A percentile compares a stretch with the other conserved stretches of the same genome.
Evolutionary conservation across 2,797 vertebrate species (phyloP).

Genomic region (Allobates femoralis): DNA sequence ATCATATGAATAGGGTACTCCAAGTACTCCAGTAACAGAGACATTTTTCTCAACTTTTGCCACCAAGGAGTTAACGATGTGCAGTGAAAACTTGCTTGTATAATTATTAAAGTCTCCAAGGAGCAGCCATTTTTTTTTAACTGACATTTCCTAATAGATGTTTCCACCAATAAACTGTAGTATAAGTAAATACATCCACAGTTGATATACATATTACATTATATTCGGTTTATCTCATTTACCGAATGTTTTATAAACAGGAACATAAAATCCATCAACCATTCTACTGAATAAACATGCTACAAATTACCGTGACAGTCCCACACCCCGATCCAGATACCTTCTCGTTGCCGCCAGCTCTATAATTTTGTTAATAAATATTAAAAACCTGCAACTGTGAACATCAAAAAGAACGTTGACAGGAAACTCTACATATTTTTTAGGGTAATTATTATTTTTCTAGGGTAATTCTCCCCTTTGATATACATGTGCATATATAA

Average conservation of each 20-base stretch:
- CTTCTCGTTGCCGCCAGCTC: conserved; percentile 22
- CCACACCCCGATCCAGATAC: neutral
- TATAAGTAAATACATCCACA: conserved; percentile 18
- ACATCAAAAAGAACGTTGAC: conserved; percentile 35
- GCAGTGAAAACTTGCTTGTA: neutral
- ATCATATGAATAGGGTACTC: neutral
- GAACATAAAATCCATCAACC: conserved; percentile 9
- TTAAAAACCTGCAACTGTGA: conserved; percentile 31
- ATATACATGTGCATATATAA: conserved; percentile 15
- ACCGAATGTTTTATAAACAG: conserved; percentile 4
- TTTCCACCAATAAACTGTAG: neutral
- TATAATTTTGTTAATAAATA: conserved; percentile 40
- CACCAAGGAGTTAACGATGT: neutral
- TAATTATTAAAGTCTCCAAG: neutral
- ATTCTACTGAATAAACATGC: conserved; percentile 25
- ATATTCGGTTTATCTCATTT: conserved; percentile 16
- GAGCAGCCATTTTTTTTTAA: conserved; percentile 12
- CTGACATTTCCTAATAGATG: neutral
- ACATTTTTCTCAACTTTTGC: neutral
- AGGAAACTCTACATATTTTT: conserved; percentile 24
- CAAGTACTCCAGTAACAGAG: neutral
- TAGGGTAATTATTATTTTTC: conserved; percentile 24
- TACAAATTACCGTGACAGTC: conserved; percentile 36
- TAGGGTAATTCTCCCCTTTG: conserved; percentile 8
- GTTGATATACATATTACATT: neutral